Evolutionary conservation across 2,113 vertebrate genomes (phyloP).

Genomic region (Lipophrys pholis): DNA sequence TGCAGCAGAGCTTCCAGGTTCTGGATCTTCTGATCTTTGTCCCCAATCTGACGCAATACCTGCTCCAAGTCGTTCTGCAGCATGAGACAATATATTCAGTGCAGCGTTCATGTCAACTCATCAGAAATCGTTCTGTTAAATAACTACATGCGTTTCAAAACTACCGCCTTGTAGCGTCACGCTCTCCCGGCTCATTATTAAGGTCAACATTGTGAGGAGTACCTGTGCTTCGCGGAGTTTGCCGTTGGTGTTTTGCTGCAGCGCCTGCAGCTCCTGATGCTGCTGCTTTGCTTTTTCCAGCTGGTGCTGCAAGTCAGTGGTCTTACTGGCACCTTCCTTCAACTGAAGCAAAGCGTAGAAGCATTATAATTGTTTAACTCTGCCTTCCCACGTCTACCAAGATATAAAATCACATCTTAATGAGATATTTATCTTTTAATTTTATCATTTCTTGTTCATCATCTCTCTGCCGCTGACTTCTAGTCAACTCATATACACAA

Average conservation of each 20-base stretch:
- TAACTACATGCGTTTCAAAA: no score
- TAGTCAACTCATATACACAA: no score
- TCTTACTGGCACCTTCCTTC: slow-evolving; percentile 89
- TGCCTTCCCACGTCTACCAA: no score
- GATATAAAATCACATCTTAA: background rate
- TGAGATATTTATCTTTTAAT: background rate
- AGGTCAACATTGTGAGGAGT: slow-evolving; percentile 15
- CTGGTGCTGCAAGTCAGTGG: slow-evolving; percentile 92
- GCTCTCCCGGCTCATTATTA: no score
- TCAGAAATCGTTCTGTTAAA: no score
- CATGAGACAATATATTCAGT: background rate
- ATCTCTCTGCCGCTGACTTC: background rate
- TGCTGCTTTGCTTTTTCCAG: slow-evolving; percentile 96
- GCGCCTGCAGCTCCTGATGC: slow-evolving; percentile 93
- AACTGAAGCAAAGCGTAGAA: slow-evolving; percentile 79
- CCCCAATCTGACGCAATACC: slow-evolving; percentile 96
- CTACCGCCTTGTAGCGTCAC: no score
- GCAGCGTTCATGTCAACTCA: background rate
- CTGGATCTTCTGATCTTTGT: slow-evolving; percentile 99
- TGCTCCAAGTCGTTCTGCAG: slow-evolving; percentile 96
- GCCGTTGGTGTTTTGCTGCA: slow-evolving; percentile 94
- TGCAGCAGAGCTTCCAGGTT: slow-evolving; percentile 97
- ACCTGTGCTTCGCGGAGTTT: slow-evolving; percentile 98
- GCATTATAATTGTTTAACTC: background rate
- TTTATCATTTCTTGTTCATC: background rate